Base-by-base conservation (phyloP, 2,888 invertebrate species). In the Temnothorax rugatulus region DNA sequence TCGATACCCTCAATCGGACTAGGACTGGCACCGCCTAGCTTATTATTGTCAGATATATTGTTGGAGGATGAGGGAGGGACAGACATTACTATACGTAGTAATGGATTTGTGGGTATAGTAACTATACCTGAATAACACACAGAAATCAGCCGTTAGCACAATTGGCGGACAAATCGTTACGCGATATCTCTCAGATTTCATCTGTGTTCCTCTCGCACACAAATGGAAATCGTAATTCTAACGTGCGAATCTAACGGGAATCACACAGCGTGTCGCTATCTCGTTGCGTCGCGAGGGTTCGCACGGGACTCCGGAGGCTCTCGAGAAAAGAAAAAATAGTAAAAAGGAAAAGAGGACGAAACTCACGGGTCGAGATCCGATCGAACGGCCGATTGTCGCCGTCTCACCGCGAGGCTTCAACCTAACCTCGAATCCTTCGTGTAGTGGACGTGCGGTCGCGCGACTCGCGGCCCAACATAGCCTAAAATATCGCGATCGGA, bases 1-100 rank as follows among this genome's bases (percentile, higher is more conserved):
- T 94, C 93, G 9, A 93, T 91, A 82, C 93, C 93, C 88, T 95
- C 94, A 21, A 94, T 89, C 64, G 94, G 95, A 91, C 94, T 95
- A 44, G 94, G 93, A 92, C 94, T 95, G 25, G 94, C 93, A 79
- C 94, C 94, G 77, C 92, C 93, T 83, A 94, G 91, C 91, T 94
- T 94, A 86, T 92, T 93, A 84, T 90, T 91, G 82, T 90, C 91
- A 89, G 93, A 91, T 87, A 91, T 92, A 88, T 93, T 94, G 84
- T 94, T 92, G 74, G 94, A 92, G 71, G 94, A 93, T 84, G 94
- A 91, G 91, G 94, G 93, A 91, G 94, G 94, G 91, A 93, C 91
- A 92, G 95, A 94, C 93, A 94, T 94, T 91, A 94, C 94, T 94
- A 91, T 34, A 59, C n/a, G 86, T 85, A 84, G 74, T 87, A 21